Evolutionary conservation across 2,797 vertebrate species (phyloP).

Genomic region (Parambassis ranga): DNA sequence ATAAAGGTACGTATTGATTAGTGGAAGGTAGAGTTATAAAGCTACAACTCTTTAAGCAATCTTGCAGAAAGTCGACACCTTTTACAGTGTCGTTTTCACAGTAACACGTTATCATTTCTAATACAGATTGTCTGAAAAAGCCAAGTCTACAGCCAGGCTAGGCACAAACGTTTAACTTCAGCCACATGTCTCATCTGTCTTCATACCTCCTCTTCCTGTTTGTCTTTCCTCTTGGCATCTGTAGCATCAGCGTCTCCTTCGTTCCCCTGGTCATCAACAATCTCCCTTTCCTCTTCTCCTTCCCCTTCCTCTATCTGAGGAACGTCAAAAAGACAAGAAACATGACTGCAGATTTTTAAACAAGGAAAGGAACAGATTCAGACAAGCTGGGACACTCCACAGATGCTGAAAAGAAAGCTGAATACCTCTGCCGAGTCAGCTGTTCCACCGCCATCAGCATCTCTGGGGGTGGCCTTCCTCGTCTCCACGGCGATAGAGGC

Average conservation of each 20-base stretch:
- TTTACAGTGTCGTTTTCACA: no score
- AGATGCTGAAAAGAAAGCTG: background rate
- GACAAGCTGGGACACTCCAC: no score
- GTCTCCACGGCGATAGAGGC: slow-evolving; percentile 84
- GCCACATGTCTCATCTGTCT: background rate
- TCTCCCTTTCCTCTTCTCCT: slow-evolving; percentile 68
- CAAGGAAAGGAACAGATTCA: background rate
- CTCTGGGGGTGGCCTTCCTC: slow-evolving; percentile 82
- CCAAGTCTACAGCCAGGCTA: background rate
- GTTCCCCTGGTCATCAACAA: slow-evolving; percentile 86
- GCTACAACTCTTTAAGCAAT: no score
- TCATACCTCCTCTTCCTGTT: slow-evolving; percentile 92
- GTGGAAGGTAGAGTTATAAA: no score
- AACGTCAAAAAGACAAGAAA: background rate
- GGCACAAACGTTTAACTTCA: background rate
- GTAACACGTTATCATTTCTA: no score
- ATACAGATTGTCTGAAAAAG: no score
- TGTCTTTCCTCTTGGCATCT: slow-evolving; percentile 84
- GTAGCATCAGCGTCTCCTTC: slow-evolving; percentile 95
- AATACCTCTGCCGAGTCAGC: slow-evolving; percentile 16
- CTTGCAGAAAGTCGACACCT: no score
- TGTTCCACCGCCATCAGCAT: slow-evolving; percentile 40
- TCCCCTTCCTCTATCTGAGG: slow-evolving; percentile 64
- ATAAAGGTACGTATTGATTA: no score
- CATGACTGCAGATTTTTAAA: no score